These are phyloP conservation scores for Piaya cayana DNA, from an alignment of 2,113 vertebrate genomes.

Conservation along the genomic window DNA sequence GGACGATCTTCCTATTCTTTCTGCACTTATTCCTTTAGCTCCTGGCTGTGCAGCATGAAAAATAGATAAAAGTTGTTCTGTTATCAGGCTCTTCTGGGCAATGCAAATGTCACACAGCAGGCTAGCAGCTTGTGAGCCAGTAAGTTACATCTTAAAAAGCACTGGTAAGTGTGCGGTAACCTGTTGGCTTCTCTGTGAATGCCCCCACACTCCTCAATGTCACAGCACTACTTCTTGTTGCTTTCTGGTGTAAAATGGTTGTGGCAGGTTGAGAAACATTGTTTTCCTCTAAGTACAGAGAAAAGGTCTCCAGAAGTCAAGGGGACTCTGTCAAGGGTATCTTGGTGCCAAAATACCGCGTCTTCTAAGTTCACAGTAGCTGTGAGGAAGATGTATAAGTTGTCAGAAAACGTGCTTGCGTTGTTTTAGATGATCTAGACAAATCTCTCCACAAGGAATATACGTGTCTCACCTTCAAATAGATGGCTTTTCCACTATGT, in stretches of 20 bases:
- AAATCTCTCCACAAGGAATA: background rate
- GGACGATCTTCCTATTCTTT: background rate
- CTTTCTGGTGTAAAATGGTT: background rate
- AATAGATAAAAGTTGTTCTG: fast-evolving
- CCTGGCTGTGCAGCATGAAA: background rate
- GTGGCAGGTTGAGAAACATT: fast-evolving
- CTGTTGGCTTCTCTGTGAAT: background rate
- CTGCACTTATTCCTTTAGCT: background rate
- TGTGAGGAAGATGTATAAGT: fast-evolving
- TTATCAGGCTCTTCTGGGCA: background rate
- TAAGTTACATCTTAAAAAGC: no score
- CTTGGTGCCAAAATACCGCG: fast-evolving
- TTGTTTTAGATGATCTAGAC: background rate
- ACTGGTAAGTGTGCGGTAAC: background rate
- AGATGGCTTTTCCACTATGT: background rate
- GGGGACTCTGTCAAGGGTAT: background rate
- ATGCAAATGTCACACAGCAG: fast-evolving
- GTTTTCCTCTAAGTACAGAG: background rate
- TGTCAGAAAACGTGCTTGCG: fast-evolving
- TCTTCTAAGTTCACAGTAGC: background rate
- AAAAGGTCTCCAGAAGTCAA: background rate
- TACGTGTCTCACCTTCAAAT: fast-evolving
- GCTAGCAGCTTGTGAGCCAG: background rate
- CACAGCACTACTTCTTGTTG: background rate
- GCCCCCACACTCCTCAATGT: fast-evolving